A percentile compares a stretch with the other conserved stretches of the same genome.
These are phyloP conservation scores for Lytechinus pictus DNA, from an alignment of 35 echinoderm and acorn worm genomes.

Conservation along the genomic window DNA sequence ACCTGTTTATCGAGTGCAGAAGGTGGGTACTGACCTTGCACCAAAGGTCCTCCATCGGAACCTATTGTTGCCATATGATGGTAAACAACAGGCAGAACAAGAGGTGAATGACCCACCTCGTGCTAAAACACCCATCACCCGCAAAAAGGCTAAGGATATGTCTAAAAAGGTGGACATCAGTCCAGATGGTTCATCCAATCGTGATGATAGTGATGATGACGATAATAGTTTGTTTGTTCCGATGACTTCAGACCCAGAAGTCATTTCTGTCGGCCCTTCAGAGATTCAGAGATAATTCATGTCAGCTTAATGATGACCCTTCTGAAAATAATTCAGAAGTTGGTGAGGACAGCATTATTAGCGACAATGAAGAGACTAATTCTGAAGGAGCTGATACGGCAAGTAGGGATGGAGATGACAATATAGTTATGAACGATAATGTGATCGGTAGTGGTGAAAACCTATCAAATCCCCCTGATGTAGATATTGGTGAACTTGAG, in stretches of 20 bases:
- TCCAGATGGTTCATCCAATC: no score
- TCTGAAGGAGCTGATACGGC: not conserved
- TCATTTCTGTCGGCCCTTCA: not conserved
- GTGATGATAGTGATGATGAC: not conserved
- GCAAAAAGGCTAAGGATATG: no score
- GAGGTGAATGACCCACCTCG: no score
- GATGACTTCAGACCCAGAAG: not conserved
- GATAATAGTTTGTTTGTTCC: not conserved
- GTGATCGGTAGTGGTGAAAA: no score
- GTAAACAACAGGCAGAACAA: no score
- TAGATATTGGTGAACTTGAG: not conserved
- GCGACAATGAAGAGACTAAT: not conserved
- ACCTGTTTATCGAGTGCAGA: slow-evolving; percentile 6
- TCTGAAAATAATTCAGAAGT: not conserved
- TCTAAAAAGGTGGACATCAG: no score
- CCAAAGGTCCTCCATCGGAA: slow-evolving; percentile 25
- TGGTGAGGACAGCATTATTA: no score
- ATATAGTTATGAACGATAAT: not conserved
- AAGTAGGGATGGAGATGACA: not conserved
- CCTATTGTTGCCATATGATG: not conserved
- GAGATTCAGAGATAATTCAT: no score
- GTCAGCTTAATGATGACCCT: not conserved
- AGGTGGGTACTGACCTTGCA: not conserved
- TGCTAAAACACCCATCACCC: no score
- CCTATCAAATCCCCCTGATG: not conserved